Evolutionary conservation across 2,888 invertebrate genomes (phyloP), one percentile per base, ranked within the genome.

Genomic region (Thera britannica): DNA sequence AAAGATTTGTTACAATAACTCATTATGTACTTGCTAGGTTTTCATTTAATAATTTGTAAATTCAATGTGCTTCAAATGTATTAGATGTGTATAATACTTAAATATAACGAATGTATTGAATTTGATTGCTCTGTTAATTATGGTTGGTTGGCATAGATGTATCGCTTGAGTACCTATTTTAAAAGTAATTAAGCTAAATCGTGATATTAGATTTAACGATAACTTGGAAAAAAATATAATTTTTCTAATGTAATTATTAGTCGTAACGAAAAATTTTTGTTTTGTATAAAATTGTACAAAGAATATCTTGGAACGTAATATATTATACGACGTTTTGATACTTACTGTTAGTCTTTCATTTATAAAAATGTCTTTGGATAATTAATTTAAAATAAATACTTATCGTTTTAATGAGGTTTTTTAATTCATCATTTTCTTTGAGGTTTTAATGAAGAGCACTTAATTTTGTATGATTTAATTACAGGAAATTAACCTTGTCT

Each of bases 301-400:
- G 87, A 90, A 73, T 88, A 90, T 93, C 92, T 91, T 90, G 88
- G 85, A 89, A 84, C 86, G 88, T 93, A 92, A 92, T 93, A 91
- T 92, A 92, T 92, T 93, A 93, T 93, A 93, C 92, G 93, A 93
- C 89, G 93, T 93, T 93, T 93, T 93, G 90, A 93, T 93, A 93
- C 93, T 90, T 90, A 89, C 72, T 78, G 64, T 73, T 82, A 80
- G 78, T 84, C 88, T 92, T 88, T 85, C 86, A 90, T 89, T 82
- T 70, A 62, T 55, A 44, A 68, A 67, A 54, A 68, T 56, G 57
- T 65, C 49, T 56, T 58, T 72, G 67, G 60, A 56, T 70, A 63
- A 61, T 60, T 71, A 74, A 73, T 76, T 72, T 72, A 69, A 71
- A 71, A 71, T 73, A 73, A 72, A 73, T 74, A 71, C 66, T 67